Evolutionary conservation across 2,888 invertebrate genomes (phyloP), one percentile per base, ranked within the genome.

Genomic region (Hyalella azteca): DNA sequence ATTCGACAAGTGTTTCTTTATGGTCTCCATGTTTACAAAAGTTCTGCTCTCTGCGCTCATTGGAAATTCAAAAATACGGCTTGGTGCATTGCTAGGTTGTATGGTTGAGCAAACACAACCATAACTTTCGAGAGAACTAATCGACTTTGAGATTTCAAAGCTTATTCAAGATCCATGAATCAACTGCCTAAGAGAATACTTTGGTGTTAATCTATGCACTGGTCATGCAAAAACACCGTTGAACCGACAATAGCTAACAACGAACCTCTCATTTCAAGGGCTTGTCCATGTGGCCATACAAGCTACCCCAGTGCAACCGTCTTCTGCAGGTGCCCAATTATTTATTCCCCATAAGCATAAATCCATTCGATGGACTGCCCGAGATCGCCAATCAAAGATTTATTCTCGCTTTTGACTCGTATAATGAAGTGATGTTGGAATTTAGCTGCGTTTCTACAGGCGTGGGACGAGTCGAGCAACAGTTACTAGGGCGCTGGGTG

Each of bases 161-260:
- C 36, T 66, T 66, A 66, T 66, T 66, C 66, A 66, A 39, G 66
- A 66, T 32, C 39, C 22, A 66, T 66, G 66, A 66, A 66, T 66
- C 66, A 66, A 36, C 36, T 66, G 36, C 36, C 36, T 13, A 66
- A 22, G 66, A 66, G 66, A 36, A 66, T 36, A 66, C 29, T 66
- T 66, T 32, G n/a, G 13, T 36, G 66, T 32, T 66, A 7, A 66
- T 66, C 36, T 15, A 66, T 66, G 66, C 60, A 60, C 26, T 26
- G 60, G 36, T 36, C 36, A 60, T 36, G 60, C 66, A 66, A 66
- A 66, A 36, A 2, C 3, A 3, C 15, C 26, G 59, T 26, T 22
- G 29, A 4, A 39, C 32, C 66, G 9, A 36, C 3, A 36, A 36
- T 66, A 15, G 36, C 15, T 39, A 45, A 9, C 32, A 5, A n/a